These are phyloP conservation scores for Passer domesticus DNA, from an alignment of 2,113 vertebrate species.

Conservation along the genomic window DNA sequence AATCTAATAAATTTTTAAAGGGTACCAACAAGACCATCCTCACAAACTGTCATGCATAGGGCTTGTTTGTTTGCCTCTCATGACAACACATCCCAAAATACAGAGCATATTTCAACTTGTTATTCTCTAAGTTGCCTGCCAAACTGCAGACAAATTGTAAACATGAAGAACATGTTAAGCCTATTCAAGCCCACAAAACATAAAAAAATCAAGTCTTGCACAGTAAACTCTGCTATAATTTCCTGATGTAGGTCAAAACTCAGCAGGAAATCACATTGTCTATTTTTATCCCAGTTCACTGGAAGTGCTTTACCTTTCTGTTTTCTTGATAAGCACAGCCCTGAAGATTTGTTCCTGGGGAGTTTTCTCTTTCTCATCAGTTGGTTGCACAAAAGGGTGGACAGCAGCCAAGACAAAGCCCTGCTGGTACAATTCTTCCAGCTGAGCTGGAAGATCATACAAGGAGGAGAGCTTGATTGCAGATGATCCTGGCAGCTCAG, in stretches of 20 bases:
- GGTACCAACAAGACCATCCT: neutral
- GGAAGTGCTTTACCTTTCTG: conserved; percentile 83
- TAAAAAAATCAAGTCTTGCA: neutral
- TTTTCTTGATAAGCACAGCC: conserved; percentile 90
- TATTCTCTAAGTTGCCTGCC: neutral
- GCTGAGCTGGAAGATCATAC: conserved; percentile 87
- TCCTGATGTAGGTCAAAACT: conserved; percentile 58
- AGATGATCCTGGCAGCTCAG: conserved; percentile 83
- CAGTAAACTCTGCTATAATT: conserved; percentile 54
- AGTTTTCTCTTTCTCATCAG: conserved; percentile 82
- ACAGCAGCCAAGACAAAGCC: conserved; percentile 88
- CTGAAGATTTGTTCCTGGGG: conserved; percentile 90
- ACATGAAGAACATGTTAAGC: conserved; percentile 46
- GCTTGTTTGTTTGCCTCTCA: conserved; percentile 56
- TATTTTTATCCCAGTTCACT: conserved; percentile 57
- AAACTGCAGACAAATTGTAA: conserved; percentile 32
- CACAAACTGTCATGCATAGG: neutral
- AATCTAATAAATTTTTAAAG: conserved; percentile 24
- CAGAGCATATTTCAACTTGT: conserved; percentile 45
- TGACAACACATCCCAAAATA: conserved; percentile 28
- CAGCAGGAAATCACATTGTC: conserved; percentile 60
- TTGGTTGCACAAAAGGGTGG: conserved; percentile 92
- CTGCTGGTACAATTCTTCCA: conserved; percentile 94
- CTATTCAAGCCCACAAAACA: neutral
- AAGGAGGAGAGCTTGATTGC: conserved; percentile 89